A percentile compares a stretch with the other conserved stretches of the same genome.
These are phyloP conservation scores for Geodia barretti DNA, from an alignment of 37 sponge, comb jelly and placozoan genomes.

Conservation along the genomic window DNA sequence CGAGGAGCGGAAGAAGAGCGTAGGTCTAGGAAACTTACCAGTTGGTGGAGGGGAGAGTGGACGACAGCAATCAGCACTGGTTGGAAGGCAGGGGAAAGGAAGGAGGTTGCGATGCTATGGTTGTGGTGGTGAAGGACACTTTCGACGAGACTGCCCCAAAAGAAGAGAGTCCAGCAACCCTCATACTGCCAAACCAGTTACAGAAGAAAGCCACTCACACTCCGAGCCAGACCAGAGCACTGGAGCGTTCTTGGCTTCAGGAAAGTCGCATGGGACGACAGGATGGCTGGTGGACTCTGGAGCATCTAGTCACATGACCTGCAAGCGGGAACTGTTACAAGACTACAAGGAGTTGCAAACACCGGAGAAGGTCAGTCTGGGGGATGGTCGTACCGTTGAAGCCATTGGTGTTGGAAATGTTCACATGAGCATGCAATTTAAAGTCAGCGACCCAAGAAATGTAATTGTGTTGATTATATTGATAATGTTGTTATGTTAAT, in stretches of 20 bases:
- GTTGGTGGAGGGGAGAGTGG: neutral
- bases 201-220: neutral
- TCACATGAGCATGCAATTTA: constrained; percentile 31
- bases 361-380: constrained; percentile 46
- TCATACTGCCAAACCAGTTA: constrained; percentile 35
- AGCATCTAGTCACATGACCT: constrained; percentile 62
- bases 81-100: neutral
- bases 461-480: too few species aligned
- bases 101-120: neutral
- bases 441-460: constrained; percentile 27
- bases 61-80: neutral
- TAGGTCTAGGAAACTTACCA: neutral
- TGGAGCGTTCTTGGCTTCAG: constrained; percentile 32
- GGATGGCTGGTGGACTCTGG: constrained; percentile 66
- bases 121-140: constrained; percentile 16
- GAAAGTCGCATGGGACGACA: neutral
- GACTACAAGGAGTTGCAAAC: constrained; percentile 45
- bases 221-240: too few species aligned
- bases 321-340: constrained; percentile 14
- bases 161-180: neutral
- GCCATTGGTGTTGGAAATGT: constrained; percentile 49
- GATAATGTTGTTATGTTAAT: too few species aligned
- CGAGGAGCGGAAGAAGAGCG: constrained; percentile 23
- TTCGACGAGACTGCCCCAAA: constrained; percentile 9
- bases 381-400: constrained; percentile 42